Percentiles rank a stretch among this genome's conserved stretches.
Evolutionary conservation across 2,113 vertebrate species (phyloP).

Genomic region (Hirundichthys speculiger): DNA sequence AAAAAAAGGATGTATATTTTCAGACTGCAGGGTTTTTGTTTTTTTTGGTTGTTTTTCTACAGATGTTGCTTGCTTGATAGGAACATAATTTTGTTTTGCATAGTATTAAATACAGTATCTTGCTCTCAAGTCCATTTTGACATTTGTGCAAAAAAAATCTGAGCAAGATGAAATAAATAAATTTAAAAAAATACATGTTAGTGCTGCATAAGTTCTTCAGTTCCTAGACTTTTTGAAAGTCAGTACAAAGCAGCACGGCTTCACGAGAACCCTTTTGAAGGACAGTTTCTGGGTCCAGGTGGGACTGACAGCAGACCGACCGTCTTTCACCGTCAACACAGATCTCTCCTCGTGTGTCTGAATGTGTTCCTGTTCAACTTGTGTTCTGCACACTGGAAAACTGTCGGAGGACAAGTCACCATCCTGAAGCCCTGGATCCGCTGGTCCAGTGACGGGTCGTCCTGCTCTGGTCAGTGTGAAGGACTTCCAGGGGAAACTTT

Average conservation of each 20-base stretch:
- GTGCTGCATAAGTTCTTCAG: conserved; percentile 20
- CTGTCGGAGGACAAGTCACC: no score
- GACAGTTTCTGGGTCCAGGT: conserved; percentile 27
- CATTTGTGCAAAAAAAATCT: conserved; percentile 30
- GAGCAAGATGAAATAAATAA: conserved; percentile 28
- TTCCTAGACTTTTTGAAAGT: conserved; percentile 32
- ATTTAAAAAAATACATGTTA: conserved; percentile 21
- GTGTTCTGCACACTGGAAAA: conserved; percentile 49
- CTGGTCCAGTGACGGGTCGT: background rate
- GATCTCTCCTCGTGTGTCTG: conserved; percentile 55
- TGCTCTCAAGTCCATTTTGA: conserved; percentile 58
- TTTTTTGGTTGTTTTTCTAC: no score
- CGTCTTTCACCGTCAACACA: conserved; percentile 42
- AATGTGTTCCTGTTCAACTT: conserved; percentile 54
- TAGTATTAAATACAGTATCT: conserved; percentile 36
- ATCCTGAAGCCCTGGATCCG: no score
- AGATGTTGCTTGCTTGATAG: conserved; percentile 64
- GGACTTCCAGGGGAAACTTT: conserved; percentile 33
- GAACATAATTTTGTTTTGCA: conserved; percentile 69
- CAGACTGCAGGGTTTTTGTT: conserved; percentile 79
- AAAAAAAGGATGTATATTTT: conserved; percentile 83
- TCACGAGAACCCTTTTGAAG: conserved; percentile 29
- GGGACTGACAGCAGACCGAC: conserved; percentile 37
- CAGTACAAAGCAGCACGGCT: conserved; percentile 27
- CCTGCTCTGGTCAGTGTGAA: conserved; percentile 36